These are phyloP conservation scores for Aleiodes testaceus DNA, from an alignment of 2,888 invertebrate species.

Conservation along the genomic window DNA sequence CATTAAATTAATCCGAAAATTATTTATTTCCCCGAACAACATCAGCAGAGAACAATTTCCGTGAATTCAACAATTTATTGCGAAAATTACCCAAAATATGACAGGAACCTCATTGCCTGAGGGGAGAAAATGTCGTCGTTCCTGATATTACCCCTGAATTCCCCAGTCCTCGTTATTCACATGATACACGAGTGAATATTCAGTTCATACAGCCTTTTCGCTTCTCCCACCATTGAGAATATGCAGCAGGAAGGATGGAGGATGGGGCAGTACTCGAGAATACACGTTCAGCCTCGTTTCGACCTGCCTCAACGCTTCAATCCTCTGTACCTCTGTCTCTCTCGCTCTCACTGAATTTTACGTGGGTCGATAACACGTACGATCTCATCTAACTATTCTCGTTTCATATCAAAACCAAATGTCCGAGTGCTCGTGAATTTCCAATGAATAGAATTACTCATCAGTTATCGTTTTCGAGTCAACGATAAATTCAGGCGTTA, in stretches of 20 bases:
- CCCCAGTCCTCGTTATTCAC: background rate
- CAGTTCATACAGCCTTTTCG: background rate
- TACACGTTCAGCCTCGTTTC: background rate
- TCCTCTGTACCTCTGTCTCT: slow-evolving; percentile 22
- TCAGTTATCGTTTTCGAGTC: background rate
- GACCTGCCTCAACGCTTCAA: slow-evolving; percentile 13
- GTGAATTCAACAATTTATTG: background rate
- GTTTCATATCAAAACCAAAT: background rate
- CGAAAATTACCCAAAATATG: background rate
- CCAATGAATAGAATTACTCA: background rate
- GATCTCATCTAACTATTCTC: background rate
- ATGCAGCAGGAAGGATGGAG: slow-evolving; percentile 14
- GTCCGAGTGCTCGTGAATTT: background rate
- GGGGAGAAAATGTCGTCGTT: background rate
- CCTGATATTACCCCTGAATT: background rate
- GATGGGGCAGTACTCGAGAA: background rate
- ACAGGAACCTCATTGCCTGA: background rate
- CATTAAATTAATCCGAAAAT: too few species aligned
- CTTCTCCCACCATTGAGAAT: background rate
- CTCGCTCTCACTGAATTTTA: slow-evolving; percentile 12
- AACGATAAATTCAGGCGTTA: too few species aligned
- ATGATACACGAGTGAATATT: too few species aligned
- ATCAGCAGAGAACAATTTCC: too few species aligned
- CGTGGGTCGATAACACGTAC: background rate
- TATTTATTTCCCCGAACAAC: too few species aligned